These are phyloP conservation scores for Chalcis sispes DNA, from an alignment of 2,888 invertebrate genomes.

Conservation along the genomic window DNA sequence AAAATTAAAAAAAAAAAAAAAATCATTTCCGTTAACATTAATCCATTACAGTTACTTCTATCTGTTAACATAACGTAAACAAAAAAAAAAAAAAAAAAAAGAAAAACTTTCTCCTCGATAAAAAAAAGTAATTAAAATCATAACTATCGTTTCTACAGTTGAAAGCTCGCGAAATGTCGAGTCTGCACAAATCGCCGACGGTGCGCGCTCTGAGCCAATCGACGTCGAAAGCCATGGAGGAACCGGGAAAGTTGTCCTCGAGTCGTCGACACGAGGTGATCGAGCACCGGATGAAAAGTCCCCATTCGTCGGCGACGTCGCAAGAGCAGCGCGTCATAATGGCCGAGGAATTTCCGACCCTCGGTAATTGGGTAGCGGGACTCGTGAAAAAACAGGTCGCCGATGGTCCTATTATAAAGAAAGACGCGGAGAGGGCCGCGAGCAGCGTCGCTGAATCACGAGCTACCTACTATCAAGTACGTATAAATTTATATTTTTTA, in stretches of 20 bases:
- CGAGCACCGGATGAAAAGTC: neutral
- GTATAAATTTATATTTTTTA: neutral
- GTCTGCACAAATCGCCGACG: neutral
- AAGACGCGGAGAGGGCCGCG: neutral
- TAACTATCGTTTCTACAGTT: too few species aligned
- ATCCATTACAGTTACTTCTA: too few species aligned
- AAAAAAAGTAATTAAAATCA: too few species aligned
- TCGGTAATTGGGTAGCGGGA: conserved; percentile 68
- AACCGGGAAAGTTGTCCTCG: too few species aligned
- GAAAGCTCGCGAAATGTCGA: neutral
- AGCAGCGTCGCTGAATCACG: neutral
- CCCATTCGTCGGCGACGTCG: too few species aligned
- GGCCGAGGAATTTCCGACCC: conserved; percentile 68
- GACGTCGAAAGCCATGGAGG: too few species aligned
- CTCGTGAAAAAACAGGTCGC: conserved; percentile 59
- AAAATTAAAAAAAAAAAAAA: too few species aligned
- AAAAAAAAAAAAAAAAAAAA: too few species aligned
- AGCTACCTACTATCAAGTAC: conserved; percentile 27
- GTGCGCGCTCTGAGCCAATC: neutral
- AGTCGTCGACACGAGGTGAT: neutral
- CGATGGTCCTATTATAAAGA: neutral
- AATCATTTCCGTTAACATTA: too few species aligned
- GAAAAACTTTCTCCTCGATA: too few species aligned
- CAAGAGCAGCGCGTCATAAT: conserved; percentile 55
- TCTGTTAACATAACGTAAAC: too few species aligned